Evolutionary conservation across 2,113 vertebrate genomes (phyloP).

Genomic region (Elgaria multicarinata): DNA sequence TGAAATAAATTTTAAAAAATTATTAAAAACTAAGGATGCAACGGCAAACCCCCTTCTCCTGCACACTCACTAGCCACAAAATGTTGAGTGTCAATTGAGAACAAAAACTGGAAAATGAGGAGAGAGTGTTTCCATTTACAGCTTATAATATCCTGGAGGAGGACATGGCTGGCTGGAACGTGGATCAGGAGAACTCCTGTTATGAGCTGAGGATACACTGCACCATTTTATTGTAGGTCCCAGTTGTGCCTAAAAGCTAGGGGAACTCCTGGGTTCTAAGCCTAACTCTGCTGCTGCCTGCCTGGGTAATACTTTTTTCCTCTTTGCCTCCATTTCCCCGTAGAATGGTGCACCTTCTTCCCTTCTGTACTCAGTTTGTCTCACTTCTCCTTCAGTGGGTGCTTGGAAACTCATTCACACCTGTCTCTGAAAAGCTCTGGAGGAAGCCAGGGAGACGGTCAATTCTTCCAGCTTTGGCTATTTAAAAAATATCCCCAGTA

Average conservation of each 20-base stretch:
- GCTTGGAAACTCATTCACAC: slow-evolving; percentile 34
- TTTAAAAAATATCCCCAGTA: neutral
- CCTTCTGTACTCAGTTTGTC: neutral
- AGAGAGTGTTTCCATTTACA: neutral
- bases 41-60: neutral
- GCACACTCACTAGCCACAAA: neutral
- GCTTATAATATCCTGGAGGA: neutral
- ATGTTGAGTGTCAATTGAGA: neutral
- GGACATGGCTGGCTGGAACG: neutral
- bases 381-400: slow-evolving; percentile 6
- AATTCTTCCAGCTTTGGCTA: slow-evolving; percentile 11
- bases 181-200: neutral
- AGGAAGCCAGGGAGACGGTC: slow-evolving; percentile 18
- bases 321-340: neutral
- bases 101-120: neutral
- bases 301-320: neutral
- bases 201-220: neutral
- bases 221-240: neutral
- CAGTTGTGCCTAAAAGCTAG: neutral
- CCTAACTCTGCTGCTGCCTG: neutral
- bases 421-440: slow-evolving; percentile 33
- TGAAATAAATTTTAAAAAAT: too few relatives aligned
- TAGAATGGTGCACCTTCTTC: neutral
- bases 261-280: neutral
- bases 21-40: neutral